A percentile compares a stretch with the other conserved stretches of the same genome.
phyloP scores from a whole-genome alignment of 2,888 invertebrate species.

The Scaptodrosophila latifasciaeformis region DNA sequence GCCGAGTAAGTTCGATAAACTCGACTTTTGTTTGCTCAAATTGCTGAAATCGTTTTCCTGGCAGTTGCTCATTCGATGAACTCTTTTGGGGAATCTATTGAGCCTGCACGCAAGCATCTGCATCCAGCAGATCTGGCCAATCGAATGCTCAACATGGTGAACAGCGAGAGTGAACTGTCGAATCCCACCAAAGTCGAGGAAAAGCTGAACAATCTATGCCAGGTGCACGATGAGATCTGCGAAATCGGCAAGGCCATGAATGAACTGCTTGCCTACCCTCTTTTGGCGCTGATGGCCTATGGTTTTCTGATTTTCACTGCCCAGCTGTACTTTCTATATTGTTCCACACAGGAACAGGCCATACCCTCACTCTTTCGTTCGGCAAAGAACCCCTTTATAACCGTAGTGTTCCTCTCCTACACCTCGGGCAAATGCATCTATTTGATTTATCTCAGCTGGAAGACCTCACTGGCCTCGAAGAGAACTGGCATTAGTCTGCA shows the following conservation, averaged over 20 bases:
- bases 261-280: constrained; percentile 74
- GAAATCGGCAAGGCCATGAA: constrained; percentile 74
- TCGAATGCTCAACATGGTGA: constrained; percentile 42
- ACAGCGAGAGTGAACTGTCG: constrained; percentile 66
- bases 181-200: constrained; percentile 70
- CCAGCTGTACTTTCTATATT: constrained; percentile 74
- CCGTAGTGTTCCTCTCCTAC: constrained; percentile 65
- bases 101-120: constrained; percentile 29
- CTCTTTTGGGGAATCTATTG: constrained; percentile 56
- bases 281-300: constrained; percentile 74
- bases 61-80: constrained; percentile 58
- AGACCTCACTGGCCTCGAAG: constrained; percentile 73
- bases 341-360: constrained; percentile 70
- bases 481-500: constrained; percentile 74
- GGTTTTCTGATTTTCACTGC: constrained; percentile 75
- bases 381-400: constrained; percentile 71
- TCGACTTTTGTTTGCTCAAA: background rate
- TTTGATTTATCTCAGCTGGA: constrained; percentile 74
- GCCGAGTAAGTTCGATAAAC: constrained; percentile 47
- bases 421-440: constrained; percentile 74
- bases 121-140: no score
- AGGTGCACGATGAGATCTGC: constrained; percentile 74
- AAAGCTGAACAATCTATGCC: constrained; percentile 73
- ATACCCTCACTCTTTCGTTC: constrained; percentile 73
- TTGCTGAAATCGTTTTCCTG: background rate